Evolutionary conservation across 1,140 invertebrate species (phyloP).

Genomic region (Achroia grisella): DNA sequence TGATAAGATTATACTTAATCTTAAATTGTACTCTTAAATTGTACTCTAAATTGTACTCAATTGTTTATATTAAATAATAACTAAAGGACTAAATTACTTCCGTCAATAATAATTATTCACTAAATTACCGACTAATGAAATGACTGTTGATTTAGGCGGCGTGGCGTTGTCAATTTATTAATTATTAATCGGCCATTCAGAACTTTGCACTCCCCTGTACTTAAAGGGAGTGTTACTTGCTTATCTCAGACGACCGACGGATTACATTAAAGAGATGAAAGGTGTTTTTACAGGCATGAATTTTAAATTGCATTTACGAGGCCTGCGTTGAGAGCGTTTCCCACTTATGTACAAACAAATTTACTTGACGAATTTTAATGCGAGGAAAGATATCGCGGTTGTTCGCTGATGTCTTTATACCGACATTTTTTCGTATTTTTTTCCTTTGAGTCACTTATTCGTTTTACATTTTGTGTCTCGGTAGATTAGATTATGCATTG

Average conservation of each 20-base stretch:
- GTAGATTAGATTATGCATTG: too few relatives aligned
- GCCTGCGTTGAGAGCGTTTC: conserved; percentile 10
- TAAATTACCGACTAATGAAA: too few relatives aligned
- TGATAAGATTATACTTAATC: too few relatives aligned
- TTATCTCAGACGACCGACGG: conserved; percentile 27
- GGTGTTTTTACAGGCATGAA: conserved; percentile 51
- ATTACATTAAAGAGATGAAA: conserved; percentile 46
- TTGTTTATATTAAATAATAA: too few relatives aligned
- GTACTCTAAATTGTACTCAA: too few relatives aligned
- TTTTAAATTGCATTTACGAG: conserved; percentile 47
- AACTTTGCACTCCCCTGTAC: conserved; percentile 6
- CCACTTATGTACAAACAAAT: conserved; percentile 18
- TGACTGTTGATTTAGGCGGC: too few relatives aligned
- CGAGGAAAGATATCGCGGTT: background rate
- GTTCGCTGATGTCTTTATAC: background rate
- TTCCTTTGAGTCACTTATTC: too few relatives aligned
- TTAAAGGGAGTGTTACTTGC: conserved; percentile 24
- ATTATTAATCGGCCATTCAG: background rate
- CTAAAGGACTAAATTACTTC: too few relatives aligned
- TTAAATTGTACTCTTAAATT: too few relatives aligned
- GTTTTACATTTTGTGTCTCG: too few relatives aligned
- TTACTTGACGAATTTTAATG: conserved; percentile 11
- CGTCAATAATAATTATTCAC: too few relatives aligned
- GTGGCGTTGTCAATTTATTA: background rate
- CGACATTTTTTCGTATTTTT: too few relatives aligned